Conservation (phyloP, 2,888 invertebrate genomes). For the Watsonalla cultraria region DNA sequence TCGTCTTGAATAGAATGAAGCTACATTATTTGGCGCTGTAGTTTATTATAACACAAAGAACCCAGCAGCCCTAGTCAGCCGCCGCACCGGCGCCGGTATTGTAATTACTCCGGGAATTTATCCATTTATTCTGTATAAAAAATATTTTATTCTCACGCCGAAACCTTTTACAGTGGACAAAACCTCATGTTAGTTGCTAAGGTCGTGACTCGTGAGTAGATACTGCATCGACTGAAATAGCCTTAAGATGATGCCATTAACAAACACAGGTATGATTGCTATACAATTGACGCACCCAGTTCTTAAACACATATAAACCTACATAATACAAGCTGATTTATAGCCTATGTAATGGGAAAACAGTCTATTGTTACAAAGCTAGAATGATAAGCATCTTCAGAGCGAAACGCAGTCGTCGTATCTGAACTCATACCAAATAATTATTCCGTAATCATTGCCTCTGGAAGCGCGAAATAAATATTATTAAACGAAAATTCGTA, state of each 20-base stretch:
- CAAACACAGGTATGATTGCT: constrained; percentile 9
- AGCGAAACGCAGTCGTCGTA: not conserved
- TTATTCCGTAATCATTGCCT: too few relatives aligned
- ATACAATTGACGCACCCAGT: not conserved
- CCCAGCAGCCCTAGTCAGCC: too few relatives aligned
- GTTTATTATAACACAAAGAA: too few relatives aligned
- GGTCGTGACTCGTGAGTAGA: constrained; percentile 3
- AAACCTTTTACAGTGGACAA: constrained; percentile 2
- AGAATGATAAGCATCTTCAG: not conserved
- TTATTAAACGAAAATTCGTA: too few relatives aligned
- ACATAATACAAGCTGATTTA: not conserved
- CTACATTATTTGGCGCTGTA: too few relatives aligned
- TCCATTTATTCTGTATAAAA: not conserved
- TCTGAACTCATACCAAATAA: too few relatives aligned
- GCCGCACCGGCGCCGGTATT: too few relatives aligned
- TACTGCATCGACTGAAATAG: constrained; percentile 38
- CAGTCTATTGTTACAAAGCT: not conserved
- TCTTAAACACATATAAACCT: not conserved
- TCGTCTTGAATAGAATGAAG: too few relatives aligned
- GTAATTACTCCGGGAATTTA: not conserved
- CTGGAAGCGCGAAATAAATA: too few relatives aligned
- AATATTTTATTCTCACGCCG: not conserved
- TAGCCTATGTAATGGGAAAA: not conserved
- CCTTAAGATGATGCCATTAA: constrained; percentile 35
- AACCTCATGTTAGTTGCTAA: constrained; percentile 1